Base-by-base conservation (phyloP, 2,888 invertebrate genomes). In the Platynereis dumerilii region DNA sequence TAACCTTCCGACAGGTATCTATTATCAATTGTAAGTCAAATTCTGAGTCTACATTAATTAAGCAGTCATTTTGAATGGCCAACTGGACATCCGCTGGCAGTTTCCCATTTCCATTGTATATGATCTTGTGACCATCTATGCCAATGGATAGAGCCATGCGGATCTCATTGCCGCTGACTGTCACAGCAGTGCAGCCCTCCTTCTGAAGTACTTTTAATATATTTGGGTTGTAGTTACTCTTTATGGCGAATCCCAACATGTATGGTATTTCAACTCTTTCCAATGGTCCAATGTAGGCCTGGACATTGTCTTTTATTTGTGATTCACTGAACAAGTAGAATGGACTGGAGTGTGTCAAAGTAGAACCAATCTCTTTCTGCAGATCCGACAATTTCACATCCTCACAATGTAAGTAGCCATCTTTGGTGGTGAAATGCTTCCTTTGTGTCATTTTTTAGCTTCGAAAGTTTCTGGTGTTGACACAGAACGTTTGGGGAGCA, bases 91-190 rank as follows among this genome's bases (percentile, higher is more conserved):
- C 85, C 81, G 82, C 82, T 2, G 62, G 48, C 28, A 76, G 76
- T 66, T 85, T 85, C 2, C 85, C 84, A 71, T 83, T 84, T 5
- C 85, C 85, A 72, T 85, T 85, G 34, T 83, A 75, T 34, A 85
- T 72, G 27, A 84, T 76, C 2, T 72, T 67, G 24, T 69, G 67
- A 0, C 81, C 78, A 20, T 69, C 53, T 68, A 83, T 83, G 26
- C 84, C 84, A n/a, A 75, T 73, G 39, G 76, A 68, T 15, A 84
- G 58, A 15, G 82, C 84, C 34, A 82, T 34, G 34, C 34, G 34
- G 12, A 34, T 34, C 34, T 34, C 34, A 34, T 34, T 34, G 34
- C 34, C 34, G 34, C 34, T 34, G 34, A 34, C 34, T 34, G 34
- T 34, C 34, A 34, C 34, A 34, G 34, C 34, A 12, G 34, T 34